These are phyloP conservation scores for Drosophila subquinaria DNA, from an alignment of 2,888 invertebrate species.

Conservation along the genomic window DNA sequence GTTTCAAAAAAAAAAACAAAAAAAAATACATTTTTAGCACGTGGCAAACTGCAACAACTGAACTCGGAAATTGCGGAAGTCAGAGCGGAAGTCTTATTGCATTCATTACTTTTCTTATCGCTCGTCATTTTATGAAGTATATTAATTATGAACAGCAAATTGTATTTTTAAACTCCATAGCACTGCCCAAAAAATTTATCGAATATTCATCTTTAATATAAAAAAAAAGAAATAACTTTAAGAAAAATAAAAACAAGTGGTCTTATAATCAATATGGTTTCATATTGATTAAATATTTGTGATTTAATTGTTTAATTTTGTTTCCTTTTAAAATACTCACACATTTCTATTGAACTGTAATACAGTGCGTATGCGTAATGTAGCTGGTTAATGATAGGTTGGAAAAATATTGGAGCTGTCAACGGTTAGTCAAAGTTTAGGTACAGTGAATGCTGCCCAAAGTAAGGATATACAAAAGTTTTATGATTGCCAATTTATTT, in stretches of 20 bases:
- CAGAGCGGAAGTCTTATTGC: conserved; percentile 36
- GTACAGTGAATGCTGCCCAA: no score
- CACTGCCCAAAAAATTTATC: not conserved
- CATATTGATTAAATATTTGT: not conserved
- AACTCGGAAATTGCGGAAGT: conserved; percentile 34
- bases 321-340: not conserved
- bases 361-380: conserved; percentile 11
- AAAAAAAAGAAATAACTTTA: no score
- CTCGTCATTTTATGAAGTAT: not conserved
- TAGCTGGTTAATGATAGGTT: no score
- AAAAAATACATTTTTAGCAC: conserved; percentile 22
- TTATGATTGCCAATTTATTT: no score
- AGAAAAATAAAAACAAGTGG: not conserved
- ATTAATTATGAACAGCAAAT: conserved; percentile 6
- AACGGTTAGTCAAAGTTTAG: no score
- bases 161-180: conserved; percentile 16
- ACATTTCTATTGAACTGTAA: not conserved
- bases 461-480: no score
- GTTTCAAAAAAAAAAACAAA: not conserved
- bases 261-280: not conserved
- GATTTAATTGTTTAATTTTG: not conserved
- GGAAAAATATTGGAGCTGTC: no score
- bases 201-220: not conserved
- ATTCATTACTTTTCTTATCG: not conserved
- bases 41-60: conserved; percentile 40